Conservation (phyloP, 2,797 vertebrate genomes). For the Coregonus sp. region DNA sequence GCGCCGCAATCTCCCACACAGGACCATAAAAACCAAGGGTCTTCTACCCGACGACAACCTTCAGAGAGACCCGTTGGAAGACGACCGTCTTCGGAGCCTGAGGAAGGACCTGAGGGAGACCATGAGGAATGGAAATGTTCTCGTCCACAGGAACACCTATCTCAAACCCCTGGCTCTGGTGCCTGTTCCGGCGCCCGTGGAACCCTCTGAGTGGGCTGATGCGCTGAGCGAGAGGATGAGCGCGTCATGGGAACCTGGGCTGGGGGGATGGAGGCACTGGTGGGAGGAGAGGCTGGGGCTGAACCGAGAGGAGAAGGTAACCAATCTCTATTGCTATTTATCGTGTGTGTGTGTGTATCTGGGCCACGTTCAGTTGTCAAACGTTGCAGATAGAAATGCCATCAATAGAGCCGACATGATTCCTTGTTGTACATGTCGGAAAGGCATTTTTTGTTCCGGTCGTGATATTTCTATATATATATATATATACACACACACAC, state of each 20-base stretch:
- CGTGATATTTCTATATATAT: no score
- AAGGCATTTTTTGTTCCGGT: no score
- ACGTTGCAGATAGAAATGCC: neutral
- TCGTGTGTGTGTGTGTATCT: neutral
- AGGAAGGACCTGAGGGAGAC: slow-evolving; percentile 56
- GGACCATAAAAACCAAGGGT: neutral
- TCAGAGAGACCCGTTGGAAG: neutral
- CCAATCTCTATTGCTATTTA: neutral
- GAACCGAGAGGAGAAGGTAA: slow-evolving; percentile 2
- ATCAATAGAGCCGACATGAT: neutral
- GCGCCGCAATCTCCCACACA: neutral
- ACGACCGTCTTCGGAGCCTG: slow-evolving; percentile 28
- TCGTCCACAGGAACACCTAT: slow-evolving; percentile 40
- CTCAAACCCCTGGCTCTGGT: slow-evolving; percentile 4
- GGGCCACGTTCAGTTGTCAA: neutral
- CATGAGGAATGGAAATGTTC: slow-evolving; percentile 52
- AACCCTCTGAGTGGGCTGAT: slow-evolving; percentile 42
- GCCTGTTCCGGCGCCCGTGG: slow-evolving; percentile 9
- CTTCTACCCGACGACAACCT: rapidly evolving
- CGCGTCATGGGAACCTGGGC: slow-evolving; percentile 66
- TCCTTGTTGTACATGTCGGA: no score
- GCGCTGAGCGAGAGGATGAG: slow-evolving; percentile 77
- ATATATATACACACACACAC: no score
- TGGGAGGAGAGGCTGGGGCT: slow-evolving; percentile 74
- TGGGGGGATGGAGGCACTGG: slow-evolving; percentile 73